Evolutionary conservation across 2,113 vertebrate genomes (phyloP), one percentile per base, ranked within the genome.

Genomic region (Hippocampus mohnikei): DNA sequence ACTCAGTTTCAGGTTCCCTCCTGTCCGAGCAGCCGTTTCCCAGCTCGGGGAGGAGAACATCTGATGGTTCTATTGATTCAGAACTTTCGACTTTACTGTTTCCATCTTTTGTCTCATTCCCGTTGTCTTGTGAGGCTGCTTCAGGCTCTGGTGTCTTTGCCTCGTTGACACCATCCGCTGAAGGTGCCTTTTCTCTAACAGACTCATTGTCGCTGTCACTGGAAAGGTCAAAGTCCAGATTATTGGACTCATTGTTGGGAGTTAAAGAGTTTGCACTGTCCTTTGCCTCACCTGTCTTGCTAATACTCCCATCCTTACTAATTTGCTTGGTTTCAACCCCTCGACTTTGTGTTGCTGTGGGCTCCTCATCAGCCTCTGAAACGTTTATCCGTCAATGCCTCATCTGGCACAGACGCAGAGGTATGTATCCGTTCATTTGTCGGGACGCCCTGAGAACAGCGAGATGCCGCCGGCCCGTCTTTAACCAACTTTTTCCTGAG

Each of bases 1-100:
- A 99, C 74, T 98, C 96, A 0, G 95, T 98, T 87, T 99, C 96
- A 0, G 94, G 92, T 84, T 99, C 96, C 64, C 93, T 94, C 76
- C 88, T 92, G 74, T 97, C 95, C 0, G 85, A 69, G 70, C 94
- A 94, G 29, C 95, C 94, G 8, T 97, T 95, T 15, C 93, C 95
- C 20, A 95, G 87, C 61, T 94, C 94, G 1, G 85, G 85, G 13
- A 81, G 83, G 50, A 88, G 66, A 29, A 85, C 80, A 1, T 61
- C 80, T 3, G 87, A 73, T 29, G 91, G 46, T 90, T 81, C 66
- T 90, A 92, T 29, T 79, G 87, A 58, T 3, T 67, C 73, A 1
- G 37, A 71, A 63, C 48, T 56, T 59, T 12, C 25, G 48, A 66
- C 61, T 71, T 92, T 79, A 64, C 72, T 40, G 40, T 80, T 78